Evolutionary conservation across 1,140 invertebrate species (phyloP), one percentile per base, ranked within the genome.

Genomic region (Caenorhabditis brenneri): DNA sequence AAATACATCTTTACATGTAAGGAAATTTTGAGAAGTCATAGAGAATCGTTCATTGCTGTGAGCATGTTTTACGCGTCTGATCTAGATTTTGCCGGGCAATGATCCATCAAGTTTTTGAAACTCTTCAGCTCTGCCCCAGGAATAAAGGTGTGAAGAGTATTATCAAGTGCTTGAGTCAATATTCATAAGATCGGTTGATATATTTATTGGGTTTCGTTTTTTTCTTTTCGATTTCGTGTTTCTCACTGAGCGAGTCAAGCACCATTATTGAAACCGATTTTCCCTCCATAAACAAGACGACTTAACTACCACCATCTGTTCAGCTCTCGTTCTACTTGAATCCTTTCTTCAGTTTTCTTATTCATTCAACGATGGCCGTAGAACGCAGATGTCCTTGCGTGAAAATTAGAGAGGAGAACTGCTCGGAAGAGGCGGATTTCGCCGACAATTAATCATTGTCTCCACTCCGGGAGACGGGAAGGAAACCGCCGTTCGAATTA

Each of bases 361-460:
- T 65, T 65, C 58, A 19, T 33, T 33, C 29, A 36, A 2, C 5
- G 3, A 2, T 27, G 7, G 29, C 39, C 12, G 39, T 42, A n/a
- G 58, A n/a, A 36, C 29, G 58, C 58, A 65, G 58, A 65, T 65
- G 58, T 65, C 58, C 29, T 65, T 65, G 24, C 3, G 24, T 27
- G 24, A n/a, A 19, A 55, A 27, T 27, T 10, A 9, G 24, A 29
- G 24, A 55, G 9, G 27, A 55, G 53, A 55, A 33, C 0, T 65
- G 58, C 58, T 65, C 58, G 16, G 19, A 24, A 24, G 3, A 36
- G 58, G 36, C 42, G 15, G 36, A 65, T 65, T 65, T 36, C 31
- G 29, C 16, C 58, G 65, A 42, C 36, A 74, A 74, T 74, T 74
- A 74, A 74, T 74, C 65, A 74, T 74, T 74, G 65, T 74, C 65